Percentiles rank a stretch among this genome's conserved stretches.
These are phyloP conservation scores for Agrotis puta DNA, from an alignment of 2,888 invertebrate genomes.

Conservation along the genomic window DNA sequence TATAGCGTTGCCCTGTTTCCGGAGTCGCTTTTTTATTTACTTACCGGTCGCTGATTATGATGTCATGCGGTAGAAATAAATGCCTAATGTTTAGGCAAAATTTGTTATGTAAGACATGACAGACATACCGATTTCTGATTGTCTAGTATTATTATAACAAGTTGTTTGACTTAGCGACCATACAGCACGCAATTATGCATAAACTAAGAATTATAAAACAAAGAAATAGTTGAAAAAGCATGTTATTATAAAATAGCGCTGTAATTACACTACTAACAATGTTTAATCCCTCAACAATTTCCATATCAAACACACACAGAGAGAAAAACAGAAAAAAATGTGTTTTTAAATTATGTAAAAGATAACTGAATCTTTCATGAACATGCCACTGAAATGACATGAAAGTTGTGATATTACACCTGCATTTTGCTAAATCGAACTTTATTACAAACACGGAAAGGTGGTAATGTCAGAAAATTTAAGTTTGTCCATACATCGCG, in stretches of 20 bases:
- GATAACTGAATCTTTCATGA: conserved; percentile 61
- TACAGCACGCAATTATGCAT: background rate
- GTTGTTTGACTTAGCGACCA: background rate
- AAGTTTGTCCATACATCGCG: conserved; percentile 59
- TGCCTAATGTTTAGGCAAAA: conserved; percentile 36
- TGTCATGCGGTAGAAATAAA: conserved; percentile 53
- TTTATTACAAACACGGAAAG: conserved; percentile 53
- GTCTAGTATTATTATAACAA: conserved; percentile 8
- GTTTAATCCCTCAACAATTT: conserved; percentile 45
- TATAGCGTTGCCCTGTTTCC: conserved; percentile 52
- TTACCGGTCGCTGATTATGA: conserved; percentile 55
- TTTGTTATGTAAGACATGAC: conserved; percentile 28
- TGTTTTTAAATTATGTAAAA: conserved; percentile 56
- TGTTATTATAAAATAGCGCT: conserved; percentile 27
- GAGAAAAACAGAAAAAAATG: conserved; percentile 47
- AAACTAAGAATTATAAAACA: background rate
- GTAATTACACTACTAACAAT: conserved; percentile 39
- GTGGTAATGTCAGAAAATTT: conserved; percentile 43
- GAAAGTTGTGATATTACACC: conserved; percentile 44
- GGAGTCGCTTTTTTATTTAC: conserved; percentile 57
- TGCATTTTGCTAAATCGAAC: conserved; percentile 51
- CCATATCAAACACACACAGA: conserved; percentile 53
- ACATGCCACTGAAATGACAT: conserved; percentile 59
- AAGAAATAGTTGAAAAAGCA: conserved; percentile 11
- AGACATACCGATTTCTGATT: conserved; percentile 19